Conservation (phyloP, 2,113 vertebrate species). For the Hyperopisus bebe region DNA sequence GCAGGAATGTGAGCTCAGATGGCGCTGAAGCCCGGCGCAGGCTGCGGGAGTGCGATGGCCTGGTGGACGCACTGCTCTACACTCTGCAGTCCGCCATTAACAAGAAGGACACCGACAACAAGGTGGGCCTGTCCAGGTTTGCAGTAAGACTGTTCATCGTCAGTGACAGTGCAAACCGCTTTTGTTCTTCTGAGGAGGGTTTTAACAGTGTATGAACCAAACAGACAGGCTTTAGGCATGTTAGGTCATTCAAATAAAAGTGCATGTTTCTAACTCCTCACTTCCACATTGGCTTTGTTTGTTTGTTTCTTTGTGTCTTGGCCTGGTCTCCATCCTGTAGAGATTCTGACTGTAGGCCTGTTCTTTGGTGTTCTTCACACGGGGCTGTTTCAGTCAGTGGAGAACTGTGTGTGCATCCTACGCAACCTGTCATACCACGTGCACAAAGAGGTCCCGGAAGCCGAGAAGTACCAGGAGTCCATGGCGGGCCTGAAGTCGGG, state of each 20-base stretch:
- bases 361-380: neutral
- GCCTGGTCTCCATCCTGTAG: neutral
- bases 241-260: neutral
- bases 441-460: conserved; percentile 91
- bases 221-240: neutral
- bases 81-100: conserved; percentile 85
- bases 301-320: neutral
- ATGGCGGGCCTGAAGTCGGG: conserved; percentile 57
- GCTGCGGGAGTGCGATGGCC: conserved; percentile 84
- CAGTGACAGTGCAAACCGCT: neutral
- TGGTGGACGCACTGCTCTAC: conserved; percentile 89
- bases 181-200: neutral
- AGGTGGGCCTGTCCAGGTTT: conserved; percentile 60
- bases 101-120: conserved; percentile 93
- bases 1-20: conserved; percentile 93
- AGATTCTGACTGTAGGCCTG: neutral
- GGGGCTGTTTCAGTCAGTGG: conserved; percentile 72
- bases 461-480: conserved; percentile 76
- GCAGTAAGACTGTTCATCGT: neutral
- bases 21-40: conserved; percentile 87
- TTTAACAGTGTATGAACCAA: neutral
- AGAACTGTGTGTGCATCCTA: conserved; percentile 96
- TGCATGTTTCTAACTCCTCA: neutral
- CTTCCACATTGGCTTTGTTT: neutral
- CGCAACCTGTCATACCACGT: conserved; percentile 93